Evolutionary conservation across 2,113 vertebrate genomes (phyloP).

Genomic region (Neomonachus schauinslandi): DNA sequence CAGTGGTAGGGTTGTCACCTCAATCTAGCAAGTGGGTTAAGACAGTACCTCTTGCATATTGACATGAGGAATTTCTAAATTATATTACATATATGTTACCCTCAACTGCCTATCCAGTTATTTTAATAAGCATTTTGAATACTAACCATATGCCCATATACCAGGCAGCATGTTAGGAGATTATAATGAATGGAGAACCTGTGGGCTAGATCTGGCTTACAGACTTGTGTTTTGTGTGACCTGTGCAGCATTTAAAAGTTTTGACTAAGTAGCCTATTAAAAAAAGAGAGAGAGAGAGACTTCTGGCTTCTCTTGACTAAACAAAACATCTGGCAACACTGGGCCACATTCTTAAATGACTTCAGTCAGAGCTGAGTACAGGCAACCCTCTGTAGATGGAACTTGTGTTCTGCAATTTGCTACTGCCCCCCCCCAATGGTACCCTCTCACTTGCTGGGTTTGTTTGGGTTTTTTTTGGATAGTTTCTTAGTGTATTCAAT

Average conservation of each 20-base stretch:
- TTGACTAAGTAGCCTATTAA: neutral
- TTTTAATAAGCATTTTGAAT: neutral
- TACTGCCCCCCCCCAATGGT: neutral
- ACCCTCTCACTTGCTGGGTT: neutral
- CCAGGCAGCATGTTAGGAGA: neutral
- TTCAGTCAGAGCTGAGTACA: neutral
- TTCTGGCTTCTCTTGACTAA: neutral
- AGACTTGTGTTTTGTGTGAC: neutral
- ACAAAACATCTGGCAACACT: neutral
- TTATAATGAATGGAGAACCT: neutral
- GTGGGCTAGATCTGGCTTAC: neutral
- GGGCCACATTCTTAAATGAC: neutral
- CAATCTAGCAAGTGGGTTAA: neutral
- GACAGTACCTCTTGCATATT: neutral
- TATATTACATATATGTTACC: neutral
- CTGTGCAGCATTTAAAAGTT: neutral
- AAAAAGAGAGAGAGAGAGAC: neutral
- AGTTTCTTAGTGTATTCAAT: constrained; percentile 31
- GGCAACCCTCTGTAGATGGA: neutral
- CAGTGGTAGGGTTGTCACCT: neutral
- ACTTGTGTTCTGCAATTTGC: neutral
- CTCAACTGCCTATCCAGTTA: neutral
- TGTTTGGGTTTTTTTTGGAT: neutral
- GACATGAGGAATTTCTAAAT: neutral
- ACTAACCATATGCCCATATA: neutral